Evolutionary conservation across 2,797 vertebrate species (phyloP).

Genomic region (Myiotriccus ornatus): DNA sequence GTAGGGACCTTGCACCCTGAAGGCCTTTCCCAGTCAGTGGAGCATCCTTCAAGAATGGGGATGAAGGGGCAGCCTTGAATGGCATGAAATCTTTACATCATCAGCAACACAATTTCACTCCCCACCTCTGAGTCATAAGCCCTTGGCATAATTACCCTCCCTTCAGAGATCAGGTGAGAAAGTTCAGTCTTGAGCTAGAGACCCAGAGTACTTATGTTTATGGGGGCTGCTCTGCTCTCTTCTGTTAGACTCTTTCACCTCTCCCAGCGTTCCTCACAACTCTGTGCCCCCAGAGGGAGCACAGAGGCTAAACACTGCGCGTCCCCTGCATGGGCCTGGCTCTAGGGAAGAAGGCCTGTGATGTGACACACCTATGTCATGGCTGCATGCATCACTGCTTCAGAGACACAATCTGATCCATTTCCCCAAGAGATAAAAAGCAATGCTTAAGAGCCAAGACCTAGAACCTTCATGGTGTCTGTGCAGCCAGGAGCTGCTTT

Average conservation of each 20-base stretch:
- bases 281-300: neutral
- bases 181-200: neutral
- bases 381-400: neutral
- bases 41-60: neutral
- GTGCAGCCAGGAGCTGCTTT: neutral
- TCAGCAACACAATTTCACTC: neutral
- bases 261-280: neutral
- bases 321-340: neutral
- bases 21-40: neutral
- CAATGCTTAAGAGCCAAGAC: neutral
- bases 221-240: neutral
- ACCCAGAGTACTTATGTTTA: fast-evolving
- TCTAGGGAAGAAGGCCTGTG: neutral
- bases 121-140: neutral
- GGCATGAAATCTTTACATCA: neutral
- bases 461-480: neutral
- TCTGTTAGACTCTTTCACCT: neutral
- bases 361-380: neutral
- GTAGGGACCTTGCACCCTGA: neutral
- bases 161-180: neutral
- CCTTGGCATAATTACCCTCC: neutral
- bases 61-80: neutral
- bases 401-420: neutral
- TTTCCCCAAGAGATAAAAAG: neutral
- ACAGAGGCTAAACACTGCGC: neutral